Evolutionary conservation across 2,113 vertebrate species (phyloP).

Genomic region (Brachirus orientalis): DNA sequence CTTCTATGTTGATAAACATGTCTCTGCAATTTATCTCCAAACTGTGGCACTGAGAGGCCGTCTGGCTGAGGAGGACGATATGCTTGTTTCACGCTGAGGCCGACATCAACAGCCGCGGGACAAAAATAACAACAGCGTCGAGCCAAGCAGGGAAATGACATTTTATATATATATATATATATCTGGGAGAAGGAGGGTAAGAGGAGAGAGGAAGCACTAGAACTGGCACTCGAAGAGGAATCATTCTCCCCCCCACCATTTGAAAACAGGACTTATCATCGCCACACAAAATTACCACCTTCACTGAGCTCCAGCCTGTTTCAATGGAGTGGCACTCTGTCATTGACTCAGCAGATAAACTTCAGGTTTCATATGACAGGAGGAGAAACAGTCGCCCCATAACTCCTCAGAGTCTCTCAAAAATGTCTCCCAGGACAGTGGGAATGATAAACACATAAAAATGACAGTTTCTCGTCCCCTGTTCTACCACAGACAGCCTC

Average conservation of each 20-base stretch:
- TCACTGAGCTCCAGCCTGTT: conserved; percentile 74
- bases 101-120: conserved; percentile 50
- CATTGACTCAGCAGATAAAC: conserved; percentile 82
- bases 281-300: conserved; percentile 81
- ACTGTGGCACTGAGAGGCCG: conserved; percentile 42
- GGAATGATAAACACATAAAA: conserved; percentile 79
- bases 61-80: conserved; percentile 27
- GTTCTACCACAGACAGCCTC: conserved; percentile 56
- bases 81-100: conserved; percentile 39
- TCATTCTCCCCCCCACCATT: conserved; percentile 84
- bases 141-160: conserved; percentile 24
- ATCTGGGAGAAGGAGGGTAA: conserved; percentile 11
- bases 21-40: conserved; percentile 62
- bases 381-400: conserved; percentile 71
- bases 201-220: conserved; percentile 10
- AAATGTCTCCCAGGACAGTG: conserved; percentile 73
- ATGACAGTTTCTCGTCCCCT: conserved; percentile 72
- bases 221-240: conserved; percentile 60
- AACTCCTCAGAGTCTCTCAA: conserved; percentile 25
- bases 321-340: conserved; percentile 78
- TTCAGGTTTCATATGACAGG: conserved; percentile 80
- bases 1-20: conserved; percentile 75
- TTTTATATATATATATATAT: too few relatives aligned
- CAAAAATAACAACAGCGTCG: conserved; percentile 33
- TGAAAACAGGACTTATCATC: conserved; percentile 84